These are phyloP conservation scores for Crenuchus spilurus DNA, from an alignment of 2,797 vertebrate genomes.

Conservation along the genomic window DNA sequence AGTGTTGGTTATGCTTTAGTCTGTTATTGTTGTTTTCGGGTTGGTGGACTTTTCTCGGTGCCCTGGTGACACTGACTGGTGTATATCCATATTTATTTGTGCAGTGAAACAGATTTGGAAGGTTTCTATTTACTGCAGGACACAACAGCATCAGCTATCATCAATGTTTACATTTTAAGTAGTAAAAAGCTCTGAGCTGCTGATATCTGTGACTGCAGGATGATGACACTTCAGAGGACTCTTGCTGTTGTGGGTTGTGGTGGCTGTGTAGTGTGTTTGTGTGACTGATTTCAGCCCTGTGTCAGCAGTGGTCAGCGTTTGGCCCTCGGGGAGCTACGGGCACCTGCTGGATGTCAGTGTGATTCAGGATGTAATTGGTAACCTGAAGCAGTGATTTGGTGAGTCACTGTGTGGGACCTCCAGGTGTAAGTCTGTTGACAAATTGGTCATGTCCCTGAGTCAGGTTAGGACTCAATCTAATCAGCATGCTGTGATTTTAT, in stretches of 20 bases:
- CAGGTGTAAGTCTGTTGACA: constrained; percentile 6
- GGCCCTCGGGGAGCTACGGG: neutral
- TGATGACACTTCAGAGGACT: too few relatives aligned
- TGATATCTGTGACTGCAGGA: too few relatives aligned
- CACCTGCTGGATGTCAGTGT: constrained; percentile 26
- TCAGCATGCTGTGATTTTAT: constrained; percentile 3
- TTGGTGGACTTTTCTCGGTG: too few relatives aligned
- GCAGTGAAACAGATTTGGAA: too few relatives aligned
- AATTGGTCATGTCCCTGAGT: constrained; percentile 4
- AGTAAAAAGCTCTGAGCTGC: too few relatives aligned
- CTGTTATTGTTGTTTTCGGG: too few relatives aligned
- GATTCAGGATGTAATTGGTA: constrained; percentile 33
- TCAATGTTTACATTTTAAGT: too few relatives aligned
- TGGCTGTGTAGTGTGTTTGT: neutral
- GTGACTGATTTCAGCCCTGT: neutral
- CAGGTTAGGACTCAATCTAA: neutral
- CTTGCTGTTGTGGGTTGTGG: neutral
- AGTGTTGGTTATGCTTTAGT: too few relatives aligned
- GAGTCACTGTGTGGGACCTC: neutral
- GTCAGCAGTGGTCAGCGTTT: neutral
- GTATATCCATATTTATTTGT: too few relatives aligned
- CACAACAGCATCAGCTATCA: too few relatives aligned
- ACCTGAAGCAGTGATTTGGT: constrained; percentile 7
- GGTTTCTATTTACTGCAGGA: too few relatives aligned
- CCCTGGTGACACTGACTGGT: too few relatives aligned